These are phyloP conservation scores for Larimichthys polyactis DNA, from an alignment of 2,113 vertebrate genomes.

Conservation along the genomic window DNA sequence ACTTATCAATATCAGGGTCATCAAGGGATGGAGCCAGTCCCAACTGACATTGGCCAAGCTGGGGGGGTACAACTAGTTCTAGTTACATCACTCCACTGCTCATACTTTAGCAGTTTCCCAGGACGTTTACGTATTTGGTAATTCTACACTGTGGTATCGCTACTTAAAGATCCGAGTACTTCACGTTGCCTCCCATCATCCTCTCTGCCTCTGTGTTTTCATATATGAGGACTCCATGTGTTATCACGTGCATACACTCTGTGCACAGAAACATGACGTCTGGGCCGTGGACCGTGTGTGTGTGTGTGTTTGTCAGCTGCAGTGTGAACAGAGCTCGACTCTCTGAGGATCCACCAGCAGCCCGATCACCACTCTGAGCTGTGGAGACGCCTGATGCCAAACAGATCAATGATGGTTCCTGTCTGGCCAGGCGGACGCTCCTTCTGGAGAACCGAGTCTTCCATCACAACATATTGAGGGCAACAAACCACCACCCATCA, in stretches of 20 bases:
- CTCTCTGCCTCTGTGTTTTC: slow-evolving; percentile 13
- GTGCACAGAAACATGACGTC: not conserved
- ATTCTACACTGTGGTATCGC: not conserved
- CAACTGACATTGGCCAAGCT: no score
- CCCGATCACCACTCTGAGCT: slow-evolving; percentile 43
- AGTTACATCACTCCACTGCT: not conserved
- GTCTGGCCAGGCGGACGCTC: slow-evolving; percentile 68
- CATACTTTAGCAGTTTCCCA: not conserved
- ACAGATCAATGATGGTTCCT: slow-evolving; percentile 67
- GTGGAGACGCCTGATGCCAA: slow-evolving; percentile 59
- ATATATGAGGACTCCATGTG: not conserved
- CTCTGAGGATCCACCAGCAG: slow-evolving; percentile 41
- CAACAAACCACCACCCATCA: slow-evolving; percentile 62
- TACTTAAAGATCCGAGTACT: no score
- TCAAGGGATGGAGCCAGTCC: no score
- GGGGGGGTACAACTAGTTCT: no score
- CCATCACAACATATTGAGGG: slow-evolving; percentile 77
- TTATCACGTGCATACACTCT: not conserved
- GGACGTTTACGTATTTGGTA: not conserved
- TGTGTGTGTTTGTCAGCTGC: slow-evolving; percentile 29
- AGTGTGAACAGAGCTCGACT: slow-evolving; percentile 30
- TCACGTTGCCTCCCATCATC: not conserved
- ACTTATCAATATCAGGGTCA: no score
- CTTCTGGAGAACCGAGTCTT: slow-evolving; percentile 76
- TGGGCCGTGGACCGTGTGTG: not conserved